phyloP scores from a whole-genome alignment of 2,113 vertebrate genomes.

The Lichenostomus cassidix region DNA sequence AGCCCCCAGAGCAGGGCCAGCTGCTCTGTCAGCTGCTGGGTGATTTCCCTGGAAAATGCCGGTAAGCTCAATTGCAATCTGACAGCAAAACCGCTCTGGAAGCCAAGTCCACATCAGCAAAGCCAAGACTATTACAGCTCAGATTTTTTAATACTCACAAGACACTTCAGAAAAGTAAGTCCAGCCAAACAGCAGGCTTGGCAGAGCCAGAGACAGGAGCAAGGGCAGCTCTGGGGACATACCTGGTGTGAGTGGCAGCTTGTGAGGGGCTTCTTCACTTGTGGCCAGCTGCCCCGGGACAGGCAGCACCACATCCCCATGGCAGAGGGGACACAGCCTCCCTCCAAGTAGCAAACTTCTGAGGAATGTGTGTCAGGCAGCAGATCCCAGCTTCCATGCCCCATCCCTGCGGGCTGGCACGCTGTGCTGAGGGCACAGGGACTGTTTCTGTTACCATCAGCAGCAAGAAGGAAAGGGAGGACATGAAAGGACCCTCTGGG shows the following conservation, averaged over 20 bases:
- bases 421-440: background rate
- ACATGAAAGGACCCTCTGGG: slow-evolving; percentile 44
- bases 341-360: background rate
- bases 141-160: background rate
- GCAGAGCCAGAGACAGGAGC: background rate
- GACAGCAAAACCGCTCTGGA: background rate
- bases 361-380: background rate
- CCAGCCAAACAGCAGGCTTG: background rate
- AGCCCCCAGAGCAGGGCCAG: background rate
- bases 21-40: background rate
- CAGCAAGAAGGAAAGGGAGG: background rate
- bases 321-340: background rate
- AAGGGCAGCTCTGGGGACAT: background rate
- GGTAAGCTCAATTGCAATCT: background rate
- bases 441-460: background rate
- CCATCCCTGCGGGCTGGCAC: fast-evolving
- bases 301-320: fast-evolving
- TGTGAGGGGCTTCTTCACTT: background rate
- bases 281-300: background rate
- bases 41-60: background rate
- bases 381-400: background rate
- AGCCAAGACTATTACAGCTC: background rate
- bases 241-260: background rate
- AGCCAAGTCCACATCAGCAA: background rate
- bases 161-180: background rate